Base-by-base conservation (phyloP, 2,888 invertebrate species). In the Pachliopta kotzebuea region DNA sequence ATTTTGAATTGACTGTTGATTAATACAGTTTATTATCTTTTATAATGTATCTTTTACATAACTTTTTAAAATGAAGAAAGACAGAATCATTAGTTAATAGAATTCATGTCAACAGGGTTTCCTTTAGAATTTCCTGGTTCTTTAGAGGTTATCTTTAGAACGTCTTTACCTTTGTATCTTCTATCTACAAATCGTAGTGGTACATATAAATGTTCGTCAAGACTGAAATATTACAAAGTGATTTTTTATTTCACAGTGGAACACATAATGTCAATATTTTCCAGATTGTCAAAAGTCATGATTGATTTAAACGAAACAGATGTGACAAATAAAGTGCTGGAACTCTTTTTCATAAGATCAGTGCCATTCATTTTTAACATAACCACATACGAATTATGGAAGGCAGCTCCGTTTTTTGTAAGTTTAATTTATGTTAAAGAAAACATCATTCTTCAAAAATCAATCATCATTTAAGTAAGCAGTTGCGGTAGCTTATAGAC, bases 161-260 rank as follows among this genome's bases (percentile, higher is more conserved):
- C 8, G 23, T 17, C 4, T n/a, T 23, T 11, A 4, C 21, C 17
- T 17, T 56, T 9, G 14, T 42, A 17, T 17, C 1, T 23, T 31
- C 6, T 17, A 23, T 14, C 21, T 9, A 56, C 9, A 20, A 26
- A 14, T 56, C 18, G 20, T 14, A 4, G 4, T 9, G 11, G 18
- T 18, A 42, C 18, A 17, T 24, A 20, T 11, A 20, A 20, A 18
- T 17, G 8, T 23, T 37, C 50, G 4, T 57, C 49, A 31, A 24
- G 18, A 9, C 14, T 21, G 11, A 20, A 21, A 52, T 37, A 2
- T 37, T 37, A 14, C 37, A 31, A 9, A 37, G 37, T 37, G 37
- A 37, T 37, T 14, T 37, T 14, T 14, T 14, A 2, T 45, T 61
- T 79, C 76, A 18, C 74, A 84, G 84, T 79, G 11, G 81, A 82